Base-by-base conservation (phyloP, 2,888 invertebrate genomes). In the Ptilodon capucinus region DNA sequence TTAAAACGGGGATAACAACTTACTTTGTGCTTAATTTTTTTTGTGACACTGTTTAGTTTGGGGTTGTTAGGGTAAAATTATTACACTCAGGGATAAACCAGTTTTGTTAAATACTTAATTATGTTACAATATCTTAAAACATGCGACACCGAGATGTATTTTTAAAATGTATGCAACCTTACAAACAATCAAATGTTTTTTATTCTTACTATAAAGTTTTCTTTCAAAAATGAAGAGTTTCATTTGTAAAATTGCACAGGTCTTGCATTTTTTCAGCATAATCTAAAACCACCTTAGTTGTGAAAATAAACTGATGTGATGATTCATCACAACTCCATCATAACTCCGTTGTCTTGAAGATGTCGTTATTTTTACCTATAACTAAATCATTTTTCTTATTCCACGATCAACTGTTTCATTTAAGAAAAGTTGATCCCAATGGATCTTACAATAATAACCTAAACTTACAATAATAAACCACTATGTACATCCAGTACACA, bases 1-100 rank as follows among this genome's bases (percentile, higher is more conserved):
- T 42, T 21, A 30, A 47, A 16, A n/a, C 6, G 5, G 6, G 36
- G 49, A 34, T 19, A 43, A 39, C 39, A 49, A 64, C 64, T 64
- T 66, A 66, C 67, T 51, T 40, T 25, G 25, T 40, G 23, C 40
- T 8, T 40, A 8, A 5, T 16, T 7, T 34, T 16, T 16, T 16
- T 34, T 17, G 34, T 8, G 11, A 34, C 9, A 21, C 23, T 21
- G n/a, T 21, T 23, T 28, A 14, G 30, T n/a, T 28, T 40, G 11
- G 25, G 25, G 19, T 44, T 23, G n/a, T n/a, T n/a, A n/a, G n/a
- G n/a, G n/a, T n/a, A 8, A 45, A 41, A 17, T 8, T 4, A 42
- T 21, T 35, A 42, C 18, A 18, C 18, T 7, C 9, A 28, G 28
- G n/a, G 28, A 28, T 28, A 8, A 40, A 30, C 4, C 9, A n/a